Conservation (phyloP, 2,113 vertebrate species). For the Elaphurus davidianus region DNA sequence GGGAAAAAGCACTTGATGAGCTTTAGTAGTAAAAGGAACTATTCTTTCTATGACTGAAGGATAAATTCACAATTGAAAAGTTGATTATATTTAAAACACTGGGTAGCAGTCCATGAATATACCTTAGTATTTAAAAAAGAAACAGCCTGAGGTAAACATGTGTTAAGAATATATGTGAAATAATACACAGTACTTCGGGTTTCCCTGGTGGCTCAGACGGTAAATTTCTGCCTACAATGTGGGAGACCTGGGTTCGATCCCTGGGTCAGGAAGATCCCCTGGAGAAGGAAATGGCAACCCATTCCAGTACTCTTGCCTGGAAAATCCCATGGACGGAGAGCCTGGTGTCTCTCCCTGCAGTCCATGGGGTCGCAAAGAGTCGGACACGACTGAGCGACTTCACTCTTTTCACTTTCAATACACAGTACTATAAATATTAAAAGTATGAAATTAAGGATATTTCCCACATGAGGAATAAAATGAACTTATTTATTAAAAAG, state of each 20-base stretch:
- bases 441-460: not conserved
- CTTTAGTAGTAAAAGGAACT: not conserved
- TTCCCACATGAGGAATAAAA: not conserved
- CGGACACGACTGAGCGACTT: too few species aligned
- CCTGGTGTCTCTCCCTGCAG: too few species aligned
- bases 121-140: not conserved
- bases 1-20: not conserved
- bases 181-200: not conserved
- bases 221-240: too few species aligned
- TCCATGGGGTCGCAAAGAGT: too few species aligned
- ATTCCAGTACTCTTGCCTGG: too few species aligned
- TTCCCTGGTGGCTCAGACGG: too few species aligned
- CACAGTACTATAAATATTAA: not conserved
- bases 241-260: too few species aligned
- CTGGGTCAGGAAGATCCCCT: too few species aligned
- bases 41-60: not conserved
- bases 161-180: not conserved
- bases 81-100: not conserved
- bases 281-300: too few species aligned
- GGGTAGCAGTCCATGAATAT: not conserved
- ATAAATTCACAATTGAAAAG: not conserved
- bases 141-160: not conserved
- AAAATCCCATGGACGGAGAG: too few species aligned
- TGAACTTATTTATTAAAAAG: constrained; percentile 9
- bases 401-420: not conserved